Conservation (phyloP, 2,797 vertebrate species). For the Hafferia zeledoni region DNA sequence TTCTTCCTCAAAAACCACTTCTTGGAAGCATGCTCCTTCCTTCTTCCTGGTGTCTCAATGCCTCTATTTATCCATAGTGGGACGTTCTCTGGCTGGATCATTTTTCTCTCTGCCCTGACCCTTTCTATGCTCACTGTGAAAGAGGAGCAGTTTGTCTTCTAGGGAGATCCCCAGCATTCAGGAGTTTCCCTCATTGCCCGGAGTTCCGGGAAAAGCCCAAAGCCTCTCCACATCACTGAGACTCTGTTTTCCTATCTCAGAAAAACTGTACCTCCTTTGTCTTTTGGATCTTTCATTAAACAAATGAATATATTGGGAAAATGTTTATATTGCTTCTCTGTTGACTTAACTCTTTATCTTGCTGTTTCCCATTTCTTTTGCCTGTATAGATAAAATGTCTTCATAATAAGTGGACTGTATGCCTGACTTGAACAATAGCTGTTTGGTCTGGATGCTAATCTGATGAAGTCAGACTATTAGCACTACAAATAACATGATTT, state of each 20-base stretch:
- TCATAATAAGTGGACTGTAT: not conserved
- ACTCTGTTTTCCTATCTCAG: not conserved
- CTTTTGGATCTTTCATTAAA: not conserved
- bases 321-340: not conserved
- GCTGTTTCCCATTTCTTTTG: constrained; percentile 9
- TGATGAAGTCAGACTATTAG: constrained; percentile 26
- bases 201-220: constrained; percentile 21
- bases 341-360: constrained; percentile 7
- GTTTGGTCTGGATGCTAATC: not conserved
- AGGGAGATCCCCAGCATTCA: not conserved
- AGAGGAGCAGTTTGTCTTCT: constrained; percentile 1
- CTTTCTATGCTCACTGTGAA: not conserved
- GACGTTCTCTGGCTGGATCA: not conserved
- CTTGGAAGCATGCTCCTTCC: not conserved
- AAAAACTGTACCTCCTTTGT: constrained; percentile 41
- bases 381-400: not conserved
- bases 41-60: constrained; percentile 25
- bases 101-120: not conserved
- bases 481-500: constrained; percentile 31
- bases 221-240: not conserved
- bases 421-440: constrained; percentile 12
- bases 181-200: not conserved
- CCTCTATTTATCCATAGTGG: not conserved
- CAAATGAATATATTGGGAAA: not conserved
- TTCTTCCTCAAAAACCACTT: not conserved